Evolutionary conservation across 2,888 invertebrate species (phyloP), one percentile per base, ranked within the genome.

Genomic region (Andrena hattorfiana): DNA sequence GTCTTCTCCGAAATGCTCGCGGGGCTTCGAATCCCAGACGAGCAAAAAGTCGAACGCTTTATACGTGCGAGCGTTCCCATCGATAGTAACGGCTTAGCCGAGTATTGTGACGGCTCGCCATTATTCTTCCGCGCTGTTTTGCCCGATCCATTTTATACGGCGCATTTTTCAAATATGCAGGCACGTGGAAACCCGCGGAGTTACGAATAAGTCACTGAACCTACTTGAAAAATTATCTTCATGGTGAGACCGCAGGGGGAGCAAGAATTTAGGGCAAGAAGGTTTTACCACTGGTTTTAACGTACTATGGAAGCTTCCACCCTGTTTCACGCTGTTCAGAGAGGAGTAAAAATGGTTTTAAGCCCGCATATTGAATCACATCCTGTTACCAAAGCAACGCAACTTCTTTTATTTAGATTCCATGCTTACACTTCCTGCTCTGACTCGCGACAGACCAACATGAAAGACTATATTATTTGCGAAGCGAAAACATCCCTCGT

Each of bases 41-140:
- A 68, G 77, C 75, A 83, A 80, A 69, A 71, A 66, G 59, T 63
- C 62, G 80, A 74, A 74, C 68, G 56, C 59, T 75, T 80, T 68
- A 75, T 72, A 63, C 67, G 63, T 51, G 56, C 8, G 54, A 26
- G 60, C 66, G 69, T 67, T 69, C 69, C 42, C 69, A 74, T 80
- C 80, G 83, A 84, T 86, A 70, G 62, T 69, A 86, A 86, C 81
- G 71, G 74, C 59, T 86, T 69, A 56, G 79, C 67, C 76, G 81
- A 72, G 77, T 86, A 86, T 81, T 77, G 84, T 84, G 86, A 84
- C 86, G 81, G 71, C 8, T 13, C 69, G 62, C 76, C 81, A 81
- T 86, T 86, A 86, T 69, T 86, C 86, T 81, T 86, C 76, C 68
- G 69, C 72, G 72, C 48, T 76, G 82, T 82, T 85, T 77, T 75